A percentile compares a stretch with the other conserved stretches of the same genome.
phyloP scores from a whole-genome alignment of 30 jellyfish, hydroid and myxozoan genomes.

The Rhopilema esculentum region DNA sequence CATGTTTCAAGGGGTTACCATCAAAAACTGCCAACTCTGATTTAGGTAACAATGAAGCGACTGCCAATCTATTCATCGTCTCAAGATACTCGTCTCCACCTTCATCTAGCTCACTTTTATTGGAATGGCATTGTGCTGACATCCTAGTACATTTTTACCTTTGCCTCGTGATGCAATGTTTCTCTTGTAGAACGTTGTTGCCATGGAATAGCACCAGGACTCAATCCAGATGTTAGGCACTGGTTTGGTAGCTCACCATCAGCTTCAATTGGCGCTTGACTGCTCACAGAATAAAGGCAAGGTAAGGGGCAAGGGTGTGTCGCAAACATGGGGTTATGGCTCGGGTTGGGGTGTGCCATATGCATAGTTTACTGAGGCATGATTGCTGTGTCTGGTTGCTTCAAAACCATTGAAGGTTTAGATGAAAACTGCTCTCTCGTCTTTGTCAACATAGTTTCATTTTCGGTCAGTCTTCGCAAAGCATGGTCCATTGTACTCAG shows the following conservation, averaged over 20 bases:
- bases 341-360: no score
- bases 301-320: constrained; percentile 7
- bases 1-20: constrained; percentile 24
- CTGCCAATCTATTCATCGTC: constrained; percentile 48
- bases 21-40: constrained; percentile 40
- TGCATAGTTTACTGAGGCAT: no score
- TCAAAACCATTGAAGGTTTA: no score
- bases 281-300: constrained; percentile 10
- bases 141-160: constrained; percentile 1
- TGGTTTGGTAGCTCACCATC: constrained; percentile 1
- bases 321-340: constrained; percentile 1
- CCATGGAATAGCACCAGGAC: constrained; percentile 17
- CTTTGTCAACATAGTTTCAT: no score
- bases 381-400: no score
- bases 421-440: no score
- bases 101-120: background rate
- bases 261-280: constrained; percentile 10
- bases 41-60: constrained; percentile 42
- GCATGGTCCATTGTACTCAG: no score
- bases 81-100: constrained; percentile 33
- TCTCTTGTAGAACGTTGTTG: constrained; percentile 13
- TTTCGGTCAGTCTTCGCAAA: no score
- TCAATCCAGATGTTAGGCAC: background rate
- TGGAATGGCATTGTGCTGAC: constrained; percentile 13
- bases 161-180: constrained; percentile 1